Conservation (phyloP, 2,888 invertebrate species). For the Rotaria socialis region DNA sequence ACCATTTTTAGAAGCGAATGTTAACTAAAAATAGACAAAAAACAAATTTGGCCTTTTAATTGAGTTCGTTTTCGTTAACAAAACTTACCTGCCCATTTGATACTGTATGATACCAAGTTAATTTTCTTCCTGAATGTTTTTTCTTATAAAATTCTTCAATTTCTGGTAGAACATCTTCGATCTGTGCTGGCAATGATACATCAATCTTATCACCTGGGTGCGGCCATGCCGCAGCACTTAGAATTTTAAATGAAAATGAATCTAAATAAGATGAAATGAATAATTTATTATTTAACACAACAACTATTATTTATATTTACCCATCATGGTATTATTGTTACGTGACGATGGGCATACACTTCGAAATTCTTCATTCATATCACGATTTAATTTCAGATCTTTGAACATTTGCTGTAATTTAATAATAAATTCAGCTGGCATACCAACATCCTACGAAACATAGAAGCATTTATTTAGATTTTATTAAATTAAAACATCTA, state of each 20-base stretch:
- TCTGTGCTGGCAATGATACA: slow-evolving; percentile 88
- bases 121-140: slow-evolving; percentile 91
- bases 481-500: too few species aligned
- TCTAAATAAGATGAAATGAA: slow-evolving; percentile 53
- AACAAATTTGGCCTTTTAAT: background rate
- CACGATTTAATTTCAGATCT: slow-evolving; percentile 95
- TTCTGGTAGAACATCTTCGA: slow-evolving; percentile 98
- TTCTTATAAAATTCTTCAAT: slow-evolving; percentile 96
- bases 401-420: slow-evolving; percentile 86
- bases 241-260: slow-evolving; percentile 89
- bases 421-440: slow-evolving; percentile 99
- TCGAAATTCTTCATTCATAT: slow-evolving; percentile 85
- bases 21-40: slow-evolving; percentile 65
- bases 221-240: slow-evolving; percentile 98
- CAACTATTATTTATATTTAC: background rate
- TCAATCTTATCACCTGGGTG: slow-evolving; percentile 83
- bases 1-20: slow-evolving; percentile 80
- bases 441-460: slow-evolving; percentile 80
- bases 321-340: slow-evolving; percentile 39
- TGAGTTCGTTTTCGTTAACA: background rate
- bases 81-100: slow-evolving; percentile 71
- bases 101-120: slow-evolving; percentile 99
- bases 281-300: too few species aligned
- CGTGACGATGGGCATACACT: background rate
- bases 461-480: background rate